Evolutionary conservation across 2,888 invertebrate species (phyloP).

Genomic region (Ormyrus nitidulus): DNA sequence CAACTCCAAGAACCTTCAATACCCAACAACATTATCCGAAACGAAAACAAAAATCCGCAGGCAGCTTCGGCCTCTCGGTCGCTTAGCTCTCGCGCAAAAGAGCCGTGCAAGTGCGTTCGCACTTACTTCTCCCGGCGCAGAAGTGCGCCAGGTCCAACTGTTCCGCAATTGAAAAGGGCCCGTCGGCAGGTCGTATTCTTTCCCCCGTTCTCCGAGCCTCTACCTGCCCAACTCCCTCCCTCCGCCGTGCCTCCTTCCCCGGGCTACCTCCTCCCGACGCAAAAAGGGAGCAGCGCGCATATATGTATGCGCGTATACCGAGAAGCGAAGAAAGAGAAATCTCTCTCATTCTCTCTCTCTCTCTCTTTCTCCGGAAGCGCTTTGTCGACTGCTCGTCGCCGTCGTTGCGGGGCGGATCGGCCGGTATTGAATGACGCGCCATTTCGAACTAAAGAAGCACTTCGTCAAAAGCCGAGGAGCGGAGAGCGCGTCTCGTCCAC

Average conservation of each 20-base stretch:
- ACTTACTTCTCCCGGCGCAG: not conserved
- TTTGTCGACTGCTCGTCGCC: constrained; percentile 59
- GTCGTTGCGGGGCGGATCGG: constrained; percentile 38
- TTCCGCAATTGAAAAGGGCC: constrained; percentile 28
- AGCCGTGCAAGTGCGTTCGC: too few relatives aligned
- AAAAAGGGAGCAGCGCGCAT: not conserved
- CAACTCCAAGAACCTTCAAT: too few relatives aligned
- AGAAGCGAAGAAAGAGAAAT: constrained; percentile 10
- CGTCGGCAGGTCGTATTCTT: constrained; percentile 40
- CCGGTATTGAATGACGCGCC: constrained; percentile 34
- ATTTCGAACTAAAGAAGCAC: constrained; percentile 60
- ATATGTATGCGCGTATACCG: constrained; percentile 5
- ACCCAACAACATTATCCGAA: too few relatives aligned
- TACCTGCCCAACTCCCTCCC: not conserved
- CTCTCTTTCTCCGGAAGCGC: constrained; percentile 62
- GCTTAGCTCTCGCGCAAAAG: too few relatives aligned
- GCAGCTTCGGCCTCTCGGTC: too few relatives aligned
- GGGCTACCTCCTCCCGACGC: not conserved
- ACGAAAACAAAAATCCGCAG: too few relatives aligned
- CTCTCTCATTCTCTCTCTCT: not conserved
- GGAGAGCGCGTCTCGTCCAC: constrained; percentile 7
- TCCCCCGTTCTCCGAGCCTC: not conserved
- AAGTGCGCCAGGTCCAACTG: constrained; percentile 46
- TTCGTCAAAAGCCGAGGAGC: constrained; percentile 56
- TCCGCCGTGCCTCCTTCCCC: not conserved